phyloP scores from a whole-genome alignment of 2,888 invertebrate genomes.

The Drosophila rellima region DNA sequence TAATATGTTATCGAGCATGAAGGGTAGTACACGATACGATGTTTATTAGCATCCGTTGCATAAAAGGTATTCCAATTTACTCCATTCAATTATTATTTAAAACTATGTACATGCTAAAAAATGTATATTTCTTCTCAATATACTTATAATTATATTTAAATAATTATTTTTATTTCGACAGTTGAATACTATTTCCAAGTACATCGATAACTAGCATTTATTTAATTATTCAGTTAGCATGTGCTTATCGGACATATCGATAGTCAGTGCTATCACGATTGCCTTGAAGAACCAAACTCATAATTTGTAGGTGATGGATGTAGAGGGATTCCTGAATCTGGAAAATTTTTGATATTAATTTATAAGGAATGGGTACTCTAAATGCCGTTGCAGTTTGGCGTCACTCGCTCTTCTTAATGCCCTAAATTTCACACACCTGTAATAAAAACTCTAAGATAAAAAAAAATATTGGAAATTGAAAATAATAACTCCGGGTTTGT shows the following conservation, averaged over 20 bases:
- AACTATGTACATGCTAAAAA: neutral
- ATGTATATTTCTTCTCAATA: neutral
- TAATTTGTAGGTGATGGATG: neutral
- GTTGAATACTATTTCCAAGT: neutral
- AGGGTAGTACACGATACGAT: constrained; percentile 7
- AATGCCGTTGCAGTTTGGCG: no score
- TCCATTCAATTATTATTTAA: neutral
- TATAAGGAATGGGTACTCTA: no score
- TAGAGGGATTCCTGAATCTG: neutral
- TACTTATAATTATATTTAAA: neutral
- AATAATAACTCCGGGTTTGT: neutral
- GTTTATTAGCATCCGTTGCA: neutral
- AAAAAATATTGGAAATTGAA: neutral
- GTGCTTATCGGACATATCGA: neutral
- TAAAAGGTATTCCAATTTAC: neutral
- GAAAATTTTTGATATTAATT: no score
- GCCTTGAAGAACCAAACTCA: neutral
- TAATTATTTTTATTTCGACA: neutral
- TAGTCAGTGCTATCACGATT: neutral
- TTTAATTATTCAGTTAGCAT: neutral
- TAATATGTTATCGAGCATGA: constrained; percentile 30
- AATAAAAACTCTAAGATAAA: no score
- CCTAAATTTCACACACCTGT: no score
- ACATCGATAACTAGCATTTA: neutral
- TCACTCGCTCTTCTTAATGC: no score